Base-by-base conservation (phyloP, 2,888 invertebrate species). In the Diarsia brunnea region DNA sequence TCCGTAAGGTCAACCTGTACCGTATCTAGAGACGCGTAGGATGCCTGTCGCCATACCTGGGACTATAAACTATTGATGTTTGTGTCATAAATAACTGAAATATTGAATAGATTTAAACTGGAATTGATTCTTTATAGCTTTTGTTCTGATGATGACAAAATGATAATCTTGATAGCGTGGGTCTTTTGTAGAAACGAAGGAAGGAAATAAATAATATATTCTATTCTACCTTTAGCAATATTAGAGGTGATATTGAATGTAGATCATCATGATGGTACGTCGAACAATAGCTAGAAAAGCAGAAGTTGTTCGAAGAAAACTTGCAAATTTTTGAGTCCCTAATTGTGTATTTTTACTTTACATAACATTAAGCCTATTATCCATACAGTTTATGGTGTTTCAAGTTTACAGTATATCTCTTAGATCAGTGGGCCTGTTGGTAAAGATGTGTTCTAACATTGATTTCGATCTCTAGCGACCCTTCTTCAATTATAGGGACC, bases 1-100 rank as follows among this genome's bases (percentile, higher is more conserved):
- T 58, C n/a, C 12, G 51, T 82, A 71, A 89, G 87, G 89, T 87
- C 88, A 87, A 78, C 89, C 58, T 70, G 89, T 85, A 82, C 88
- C 81, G 51, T 89, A 87, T 84, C 81, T 79, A 81, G 89, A 21
- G 27, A 14, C 24, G 75, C 72, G 88, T 89, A 88, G 87, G 87
- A 68, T 78, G 82, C 61, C 61, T 82, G 68, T 77, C 55, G 76
- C 79, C 78, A 64, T 84, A 78, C 73, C 69, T 76, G 67, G 74
- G 31, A 14, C 66, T 58, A 67, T 63, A 38, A 73, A 66, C 1
- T 27, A 45, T n/a, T 79, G 21, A 81, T 49, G 65, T 24, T n/a
- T 66, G 63, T 38, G 63, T 38, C 61, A 58, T 73, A 75, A 55
- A 63, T 63, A 45, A 69, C 12, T 43, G 58, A 47, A 61, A 68